Evolutionary conservation across 2,888 invertebrate genomes (phyloP).

Genomic region (Pilophorus perplexus): DNA sequence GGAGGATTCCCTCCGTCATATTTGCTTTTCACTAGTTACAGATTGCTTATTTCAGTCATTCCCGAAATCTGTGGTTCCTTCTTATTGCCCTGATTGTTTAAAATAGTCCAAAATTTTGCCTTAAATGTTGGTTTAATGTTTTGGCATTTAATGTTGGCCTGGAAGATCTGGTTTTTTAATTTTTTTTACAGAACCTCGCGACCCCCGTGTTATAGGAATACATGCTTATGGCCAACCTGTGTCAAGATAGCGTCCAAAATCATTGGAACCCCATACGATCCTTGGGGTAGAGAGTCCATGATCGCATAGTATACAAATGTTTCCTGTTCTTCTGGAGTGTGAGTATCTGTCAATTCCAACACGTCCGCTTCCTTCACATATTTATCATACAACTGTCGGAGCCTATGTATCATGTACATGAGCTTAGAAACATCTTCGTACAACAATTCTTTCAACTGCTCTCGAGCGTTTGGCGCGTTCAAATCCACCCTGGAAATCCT

Average conservation of each 20-base stretch:
- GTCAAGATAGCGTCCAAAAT: slow-evolving; percentile 27
- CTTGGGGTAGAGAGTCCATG: slow-evolving; percentile 14
- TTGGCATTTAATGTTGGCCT: too few relatives aligned
- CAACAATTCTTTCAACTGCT: slow-evolving; percentile 11
- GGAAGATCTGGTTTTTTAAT: too few relatives aligned
- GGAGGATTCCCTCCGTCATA: too few relatives aligned
- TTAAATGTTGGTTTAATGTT: too few relatives aligned
- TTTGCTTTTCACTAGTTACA: too few relatives aligned
- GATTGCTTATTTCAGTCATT: too few relatives aligned
- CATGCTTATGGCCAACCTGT: too few relatives aligned
- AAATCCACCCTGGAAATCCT: slow-evolving; percentile 5
- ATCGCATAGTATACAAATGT: slow-evolving; percentile 19
- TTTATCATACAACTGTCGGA: slow-evolving; percentile 12
- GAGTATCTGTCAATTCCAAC: slow-evolving; percentile 2
- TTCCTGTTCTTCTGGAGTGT: neutral
- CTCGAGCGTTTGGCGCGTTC: neutral
- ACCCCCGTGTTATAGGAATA: too few relatives aligned
- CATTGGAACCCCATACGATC: slow-evolving; percentile 25
- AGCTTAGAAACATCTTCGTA: slow-evolving; percentile 30
- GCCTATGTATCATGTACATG: slow-evolving; percentile 18
- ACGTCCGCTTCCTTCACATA: neutral
- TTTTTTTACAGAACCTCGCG: too few relatives aligned
- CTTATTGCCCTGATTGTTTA: too few relatives aligned
- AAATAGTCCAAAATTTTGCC: too few relatives aligned
- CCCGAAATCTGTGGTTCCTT: too few relatives aligned